Conservation (phyloP, 2,113 vertebrate species). For the Crotophaga sulcirostris region DNA sequence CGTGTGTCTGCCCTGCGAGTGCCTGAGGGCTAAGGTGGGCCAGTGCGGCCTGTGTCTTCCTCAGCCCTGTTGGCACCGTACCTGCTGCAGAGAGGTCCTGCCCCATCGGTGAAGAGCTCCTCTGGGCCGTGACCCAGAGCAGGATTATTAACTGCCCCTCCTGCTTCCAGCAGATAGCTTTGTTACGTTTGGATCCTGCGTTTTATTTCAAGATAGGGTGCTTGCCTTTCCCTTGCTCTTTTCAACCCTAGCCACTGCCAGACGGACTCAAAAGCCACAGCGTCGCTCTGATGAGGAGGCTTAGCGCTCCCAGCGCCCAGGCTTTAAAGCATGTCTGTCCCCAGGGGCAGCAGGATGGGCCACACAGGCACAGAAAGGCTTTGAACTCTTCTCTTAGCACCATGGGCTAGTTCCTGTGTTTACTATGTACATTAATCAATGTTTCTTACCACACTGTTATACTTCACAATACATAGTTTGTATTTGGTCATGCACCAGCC, state of each 20-base stretch:
- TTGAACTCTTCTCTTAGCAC: not conserved
- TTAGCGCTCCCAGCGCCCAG: accelerated
- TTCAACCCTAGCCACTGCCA: not conserved
- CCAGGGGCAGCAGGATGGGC: not conserved
- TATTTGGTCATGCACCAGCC: not conserved
- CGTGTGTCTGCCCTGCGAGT: accelerated
- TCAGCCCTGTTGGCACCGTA: not conserved
- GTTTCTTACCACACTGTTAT: not conserved
- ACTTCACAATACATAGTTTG: not conserved
- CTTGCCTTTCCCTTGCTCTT: not conserved
- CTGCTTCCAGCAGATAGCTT: not conserved
- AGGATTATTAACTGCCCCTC: not conserved
- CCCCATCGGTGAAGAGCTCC: not conserved
- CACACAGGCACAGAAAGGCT: not conserved
- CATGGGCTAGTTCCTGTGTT: not conserved
- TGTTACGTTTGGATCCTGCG: not conserved
- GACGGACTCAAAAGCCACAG: not conserved
- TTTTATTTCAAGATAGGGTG: not conserved
- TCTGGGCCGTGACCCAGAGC: accelerated
- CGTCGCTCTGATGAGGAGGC: not conserved
- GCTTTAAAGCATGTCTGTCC: not conserved
- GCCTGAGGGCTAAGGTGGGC: not conserved
- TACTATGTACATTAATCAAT: not conserved
- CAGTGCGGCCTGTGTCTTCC: accelerated
- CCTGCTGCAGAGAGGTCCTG: not conserved